phyloP scores from a whole-genome alignment of 1,140 invertebrate species.

The Colletes gigas region DNA sequence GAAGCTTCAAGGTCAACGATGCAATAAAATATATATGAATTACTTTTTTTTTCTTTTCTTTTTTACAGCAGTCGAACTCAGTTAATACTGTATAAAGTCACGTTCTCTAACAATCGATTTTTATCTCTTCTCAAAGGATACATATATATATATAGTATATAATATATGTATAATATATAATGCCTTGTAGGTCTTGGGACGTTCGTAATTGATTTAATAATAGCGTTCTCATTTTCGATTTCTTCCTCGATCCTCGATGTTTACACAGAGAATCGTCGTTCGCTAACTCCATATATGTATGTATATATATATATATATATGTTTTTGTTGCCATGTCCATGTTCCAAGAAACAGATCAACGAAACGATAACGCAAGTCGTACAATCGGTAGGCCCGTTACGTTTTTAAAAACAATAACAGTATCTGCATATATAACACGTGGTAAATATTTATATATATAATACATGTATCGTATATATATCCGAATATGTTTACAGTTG shows the following conservation, averaged over 20 bases:
- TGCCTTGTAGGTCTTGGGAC: constrained; percentile 29
- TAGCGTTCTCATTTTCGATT: background rate
- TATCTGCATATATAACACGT: constrained; percentile 54
- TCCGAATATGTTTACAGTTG: constrained; percentile 46
- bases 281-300: background rate
- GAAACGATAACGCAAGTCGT: constrained; percentile 45
- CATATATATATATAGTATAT: constrained; percentile 33
- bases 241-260: background rate
- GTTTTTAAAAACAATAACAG: constrained; percentile 51
- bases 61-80: constrained; percentile 36
- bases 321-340: background rate
- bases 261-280: constrained; percentile 23
- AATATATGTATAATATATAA: constrained; percentile 34
- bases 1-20: constrained; percentile 51
- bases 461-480: constrained; percentile 43
- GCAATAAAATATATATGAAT: constrained; percentile 47
- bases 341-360: constrained; percentile 20
- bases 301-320: too few species aligned
- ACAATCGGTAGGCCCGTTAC: constrained; percentile 56
- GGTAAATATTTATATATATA: constrained; percentile 49
- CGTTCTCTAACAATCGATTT: constrained; percentile 40
- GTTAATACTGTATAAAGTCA: constrained; percentile 47
- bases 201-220: constrained; percentile 10
- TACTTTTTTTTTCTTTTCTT: background rate
- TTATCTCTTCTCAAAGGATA: constrained; percentile 21